Evolutionary conservation across 1,140 invertebrate genomes (phyloP), one percentile per base, ranked within the genome.

Genomic region (Uloborus diversus): DNA sequence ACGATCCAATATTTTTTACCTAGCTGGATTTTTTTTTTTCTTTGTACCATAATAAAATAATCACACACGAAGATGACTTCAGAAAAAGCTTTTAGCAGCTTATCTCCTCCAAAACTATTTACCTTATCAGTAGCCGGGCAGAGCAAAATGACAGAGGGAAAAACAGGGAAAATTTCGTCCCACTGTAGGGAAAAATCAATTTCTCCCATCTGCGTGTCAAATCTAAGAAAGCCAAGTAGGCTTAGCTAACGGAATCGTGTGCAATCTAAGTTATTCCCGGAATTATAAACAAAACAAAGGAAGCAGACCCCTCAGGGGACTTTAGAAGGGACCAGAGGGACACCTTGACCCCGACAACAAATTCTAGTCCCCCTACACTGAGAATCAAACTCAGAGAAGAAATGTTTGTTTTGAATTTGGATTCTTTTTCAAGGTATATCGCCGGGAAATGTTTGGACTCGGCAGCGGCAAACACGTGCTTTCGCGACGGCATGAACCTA

Each of bases 41-140:
- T 37, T 7, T 9, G 13, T 9, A 17, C 27, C 7, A 27, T 35
- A 23, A 64, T 64, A 64, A 64, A 35, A 64, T 35, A 64, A 64
- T 64, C 61, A 35, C 23, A 25, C 30, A 25, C 35, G n/a, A 32
- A 33, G 61, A 42, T 64, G 61, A 64, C 61, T 47, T 20, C 23
- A 23, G 61, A 64, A 64, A 64, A 64, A 47, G 61, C 61, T 64
- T 64, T 64, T 64, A 64, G 61, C 17, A 64, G 61, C 61, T 64
- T 64, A 64, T 64, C 61, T 64, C 32, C 61, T 30, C 61, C 61
- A 64, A 64, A 64, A 64, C 61, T 64, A 64, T 64, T 64, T 64
- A 42, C 61, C 61, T 64, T 47, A 64, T 64, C 61, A 47, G 33
- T 23, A 33, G 35, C 61, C 61, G 33, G 32, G 33, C 61, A 23